phyloP scores from a whole-genome alignment of 2,797 vertebrate genomes.

The Anomalospiza imberbis region DNA sequence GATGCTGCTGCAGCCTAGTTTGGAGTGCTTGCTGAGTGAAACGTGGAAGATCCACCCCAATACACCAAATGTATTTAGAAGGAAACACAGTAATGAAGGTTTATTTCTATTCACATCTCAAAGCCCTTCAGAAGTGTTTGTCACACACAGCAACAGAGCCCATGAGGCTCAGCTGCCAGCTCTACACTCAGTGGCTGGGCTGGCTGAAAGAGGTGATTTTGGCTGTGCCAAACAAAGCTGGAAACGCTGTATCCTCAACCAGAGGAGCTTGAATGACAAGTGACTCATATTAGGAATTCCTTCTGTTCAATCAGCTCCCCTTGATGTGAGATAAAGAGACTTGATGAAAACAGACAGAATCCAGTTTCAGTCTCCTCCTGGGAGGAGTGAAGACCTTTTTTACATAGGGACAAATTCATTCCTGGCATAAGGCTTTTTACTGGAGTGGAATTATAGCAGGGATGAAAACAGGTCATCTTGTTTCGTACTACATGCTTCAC shows the following conservation, averaged over 20 bases:
- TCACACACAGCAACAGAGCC: background rate
- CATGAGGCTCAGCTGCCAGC: background rate
- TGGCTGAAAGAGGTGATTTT: background rate
- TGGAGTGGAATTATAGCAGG: background rate
- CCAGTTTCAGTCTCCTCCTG: constrained; percentile 17
- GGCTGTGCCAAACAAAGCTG: background rate
- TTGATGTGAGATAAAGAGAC: constrained; percentile 54
- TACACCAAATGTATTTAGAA: background rate
- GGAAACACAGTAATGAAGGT: background rate
- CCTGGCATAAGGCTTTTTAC: background rate
- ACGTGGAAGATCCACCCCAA: background rate
- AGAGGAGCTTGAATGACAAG: constrained; percentile 46
- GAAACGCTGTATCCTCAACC: background rate
- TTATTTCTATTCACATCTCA: background rate
- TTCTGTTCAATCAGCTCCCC: constrained; percentile 53
- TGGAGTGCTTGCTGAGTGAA: background rate
- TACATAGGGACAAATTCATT: constrained; percentile 18
- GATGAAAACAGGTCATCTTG: constrained; percentile 61
- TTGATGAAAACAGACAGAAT: constrained; percentile 52
- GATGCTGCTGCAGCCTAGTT: background rate
- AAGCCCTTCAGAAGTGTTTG: background rate
- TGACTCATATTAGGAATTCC: constrained; percentile 55
- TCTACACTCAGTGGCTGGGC: background rate
- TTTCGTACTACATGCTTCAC: constrained; percentile 40
- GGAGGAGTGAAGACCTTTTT: constrained; percentile 30